Evolutionary conservation across 2,888 invertebrate genomes (phyloP), one percentile per base, ranked within the genome.

Genomic region (Drosophila affinis): DNA sequence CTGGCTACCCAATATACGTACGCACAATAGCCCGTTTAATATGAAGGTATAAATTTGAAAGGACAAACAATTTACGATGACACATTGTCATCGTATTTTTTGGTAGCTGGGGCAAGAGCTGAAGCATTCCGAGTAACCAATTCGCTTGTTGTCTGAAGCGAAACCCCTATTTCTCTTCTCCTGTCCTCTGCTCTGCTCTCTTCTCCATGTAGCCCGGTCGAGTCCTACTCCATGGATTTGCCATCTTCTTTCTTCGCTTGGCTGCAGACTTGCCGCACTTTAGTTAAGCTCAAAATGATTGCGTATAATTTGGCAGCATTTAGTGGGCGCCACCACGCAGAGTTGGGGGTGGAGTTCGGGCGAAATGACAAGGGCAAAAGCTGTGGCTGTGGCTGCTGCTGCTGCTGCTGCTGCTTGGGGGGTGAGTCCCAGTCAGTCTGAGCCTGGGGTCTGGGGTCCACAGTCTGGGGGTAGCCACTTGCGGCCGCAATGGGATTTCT

Each of bases 31-130:
- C 53, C 67, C 49, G 71, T 74, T 76, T 85, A 85, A 88, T 85
- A 85, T 80, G 78, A 80, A 82, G 88, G 87, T 87, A 89, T 90
- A 89, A 87, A 90, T 90, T 87, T 81, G 58, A 51, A 58, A 54
- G 48, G 59, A 79, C 85, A 80, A 86, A 90, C 86, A 84, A 86
- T 89, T 90, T 89, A 87, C 79, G 86, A 79, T 82, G 82, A 85
- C 85, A 87, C 84, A 82, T 79, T 81, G 73, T 82, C 80, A 80
- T 83, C 68, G 69, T 70, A 70, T 59, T 67, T 72, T 71, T 60
- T 4, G 46, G 48, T 49, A 27, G 14, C 21, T 56, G 27, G 12
- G 24, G 34, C 39, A 24, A 14, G 18, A 21, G 34, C 49, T 21
- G 14, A 27, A 59, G 61, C 69, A 61, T 62, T 72, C 61, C 65